These are phyloP conservation scores for Cynopterus sphinx DNA, from an alignment of 2,797 vertebrate species.

Conservation along the genomic window DNA sequence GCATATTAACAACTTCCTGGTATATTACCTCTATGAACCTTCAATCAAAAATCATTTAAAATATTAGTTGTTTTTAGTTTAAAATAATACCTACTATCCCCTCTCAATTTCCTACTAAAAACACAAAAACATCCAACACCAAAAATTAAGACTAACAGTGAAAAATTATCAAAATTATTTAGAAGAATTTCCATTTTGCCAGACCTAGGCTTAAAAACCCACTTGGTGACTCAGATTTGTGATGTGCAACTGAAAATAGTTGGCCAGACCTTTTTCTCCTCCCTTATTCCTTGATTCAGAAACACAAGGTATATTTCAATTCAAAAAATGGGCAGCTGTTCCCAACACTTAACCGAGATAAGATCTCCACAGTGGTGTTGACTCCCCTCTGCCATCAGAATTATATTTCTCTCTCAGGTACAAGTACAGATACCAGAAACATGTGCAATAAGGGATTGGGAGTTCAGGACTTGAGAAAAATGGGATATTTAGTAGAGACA, in stretches of 20 bases:
- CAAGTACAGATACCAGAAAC: background rate
- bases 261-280: background rate
- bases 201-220: background rate
- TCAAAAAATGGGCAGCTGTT: background rate
- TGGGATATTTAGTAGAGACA: background rate
- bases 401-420: background rate
- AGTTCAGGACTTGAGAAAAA: background rate
- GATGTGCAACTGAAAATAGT: background rate
- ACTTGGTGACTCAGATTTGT: background rate
- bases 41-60: background rate
- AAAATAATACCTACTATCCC: slow-evolving; percentile 3
- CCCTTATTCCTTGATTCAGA: background rate
- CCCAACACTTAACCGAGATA: background rate
- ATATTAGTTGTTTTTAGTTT: background rate
- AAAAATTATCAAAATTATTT: slow-evolving; percentile 37
- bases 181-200: background rate
- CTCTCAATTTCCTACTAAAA: background rate
- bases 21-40: background rate
- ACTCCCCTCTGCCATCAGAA: background rate
- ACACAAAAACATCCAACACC: background rate
- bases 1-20: background rate
- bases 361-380: background rate
- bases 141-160: background rate
- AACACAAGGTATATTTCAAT: background rate
- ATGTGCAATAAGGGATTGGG: background rate